Conservation (phyloP, 2,797 vertebrate genomes). For the Chloroceryle inda region DNA sequence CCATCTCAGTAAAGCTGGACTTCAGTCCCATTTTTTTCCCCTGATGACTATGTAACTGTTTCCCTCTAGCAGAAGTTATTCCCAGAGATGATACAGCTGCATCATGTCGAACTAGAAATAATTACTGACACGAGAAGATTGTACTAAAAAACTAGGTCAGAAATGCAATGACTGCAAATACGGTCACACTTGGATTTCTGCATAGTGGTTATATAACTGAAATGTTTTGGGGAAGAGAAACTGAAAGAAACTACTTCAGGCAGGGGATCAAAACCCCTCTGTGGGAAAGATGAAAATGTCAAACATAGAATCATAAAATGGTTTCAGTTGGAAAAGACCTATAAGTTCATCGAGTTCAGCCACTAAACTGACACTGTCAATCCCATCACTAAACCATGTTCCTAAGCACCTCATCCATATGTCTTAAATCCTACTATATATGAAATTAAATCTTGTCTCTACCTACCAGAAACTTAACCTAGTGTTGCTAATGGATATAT, state of each 20-base stretch:
- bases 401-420: too few relatives aligned
- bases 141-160: not conserved
- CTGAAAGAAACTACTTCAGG: not conserved
- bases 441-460: not conserved
- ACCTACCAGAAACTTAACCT: not conserved
- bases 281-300: not conserved
- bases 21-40: not conserved
- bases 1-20: not conserved
- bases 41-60: not conserved
- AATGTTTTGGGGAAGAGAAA: not conserved
- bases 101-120: slow-evolving; percentile 14
- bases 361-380: too few relatives aligned
- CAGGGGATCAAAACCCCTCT: not conserved
- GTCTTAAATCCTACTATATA: not conserved
- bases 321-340: too few relatives aligned
- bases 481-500: not conserved
- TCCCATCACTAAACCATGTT: too few relatives aligned
- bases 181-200: slow-evolving; percentile 1
- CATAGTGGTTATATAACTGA: not conserved
- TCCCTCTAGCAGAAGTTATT: not conserved
- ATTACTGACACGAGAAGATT: slow-evolving; percentile 40
- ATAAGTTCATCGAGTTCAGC: too few relatives aligned
- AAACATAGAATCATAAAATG: not conserved
- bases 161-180: slow-evolving; percentile 34
- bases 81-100: not conserved